Percentiles rank a stretch among this genome's conserved stretches.
Conservation (phyloP, 2,797 vertebrate species). For the Steatocranus sp. region DNA sequence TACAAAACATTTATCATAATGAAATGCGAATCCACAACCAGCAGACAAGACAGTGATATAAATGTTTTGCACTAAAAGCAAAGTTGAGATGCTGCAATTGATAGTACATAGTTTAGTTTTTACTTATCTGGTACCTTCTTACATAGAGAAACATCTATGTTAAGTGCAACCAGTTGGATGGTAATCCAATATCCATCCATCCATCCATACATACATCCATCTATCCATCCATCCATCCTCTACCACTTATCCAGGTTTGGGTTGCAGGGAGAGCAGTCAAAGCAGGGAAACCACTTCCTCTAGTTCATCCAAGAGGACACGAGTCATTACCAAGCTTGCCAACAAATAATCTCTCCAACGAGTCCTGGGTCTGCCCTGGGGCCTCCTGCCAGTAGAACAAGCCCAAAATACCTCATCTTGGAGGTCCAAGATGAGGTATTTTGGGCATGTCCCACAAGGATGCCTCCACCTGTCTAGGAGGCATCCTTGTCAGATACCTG, state of each 20-base stretch:
- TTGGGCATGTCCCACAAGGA: neutral
- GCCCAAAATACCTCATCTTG: neutral
- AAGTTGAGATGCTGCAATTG: neutral
- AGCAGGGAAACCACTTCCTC: neutral
- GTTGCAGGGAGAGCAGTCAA: neutral
- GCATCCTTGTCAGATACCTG: neutral
- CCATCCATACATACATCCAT: neutral
- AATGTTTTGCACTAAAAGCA: neutral
- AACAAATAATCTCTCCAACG: neutral
- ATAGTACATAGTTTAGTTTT: neutral
- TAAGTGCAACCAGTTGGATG: neutral
- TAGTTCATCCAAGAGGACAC: neutral
- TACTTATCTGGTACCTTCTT: neutral
- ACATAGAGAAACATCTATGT: neutral
- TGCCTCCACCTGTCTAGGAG: neutral
- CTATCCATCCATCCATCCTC: neutral
- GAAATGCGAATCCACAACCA: neutral
- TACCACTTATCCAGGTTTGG: neutral
- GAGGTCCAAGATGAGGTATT: neutral
- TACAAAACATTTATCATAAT: neutral
- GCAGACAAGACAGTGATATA: neutral
- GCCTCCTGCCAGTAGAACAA: neutral
- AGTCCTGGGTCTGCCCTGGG: neutral
- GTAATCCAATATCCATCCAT: neutral
- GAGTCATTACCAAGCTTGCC: neutral